These are phyloP conservation scores for Pelochelys cantorii DNA, from an alignment of 2,797 vertebrate genomes.

Conservation along the genomic window DNA sequence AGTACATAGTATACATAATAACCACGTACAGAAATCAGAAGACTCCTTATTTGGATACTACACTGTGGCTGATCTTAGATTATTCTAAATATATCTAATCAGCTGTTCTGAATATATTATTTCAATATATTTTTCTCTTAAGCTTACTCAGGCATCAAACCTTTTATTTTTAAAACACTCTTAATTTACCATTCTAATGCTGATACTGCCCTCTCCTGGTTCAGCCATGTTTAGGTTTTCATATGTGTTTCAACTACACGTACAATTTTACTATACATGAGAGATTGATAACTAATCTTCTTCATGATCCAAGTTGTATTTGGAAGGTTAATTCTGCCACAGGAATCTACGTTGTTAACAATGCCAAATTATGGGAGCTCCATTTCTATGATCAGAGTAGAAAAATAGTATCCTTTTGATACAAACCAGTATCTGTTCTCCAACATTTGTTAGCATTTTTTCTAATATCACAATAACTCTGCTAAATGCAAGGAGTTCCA, in stretches of 20 bases:
- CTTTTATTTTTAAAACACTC: neutral
- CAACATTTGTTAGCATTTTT: neutral
- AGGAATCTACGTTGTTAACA: constrained; percentile 5
- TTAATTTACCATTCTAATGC: constrained; percentile 35
- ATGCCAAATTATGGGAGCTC: neutral
- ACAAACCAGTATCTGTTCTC: neutral
- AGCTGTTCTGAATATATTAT: neutral
- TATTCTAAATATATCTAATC: neutral
- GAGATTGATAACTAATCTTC: neutral
- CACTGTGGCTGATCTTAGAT: neutral
- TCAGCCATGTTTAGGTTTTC: neutral
- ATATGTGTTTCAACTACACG: neutral
- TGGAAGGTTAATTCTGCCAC: neutral
- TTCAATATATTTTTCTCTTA: neutral
- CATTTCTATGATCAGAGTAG: neutral
- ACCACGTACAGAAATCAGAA: neutral
- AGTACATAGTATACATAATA: neutral
- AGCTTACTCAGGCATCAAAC: neutral
- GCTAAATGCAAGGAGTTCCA: neutral
- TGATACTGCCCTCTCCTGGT: constrained; percentile 67
- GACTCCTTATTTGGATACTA: neutral
- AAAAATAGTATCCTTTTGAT: neutral
- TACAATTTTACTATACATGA: neutral
- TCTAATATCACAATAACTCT: neutral
- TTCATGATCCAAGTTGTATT: neutral